Conservation (phyloP, 2,113 vertebrate genomes). For the Lagopus muta region DNA sequence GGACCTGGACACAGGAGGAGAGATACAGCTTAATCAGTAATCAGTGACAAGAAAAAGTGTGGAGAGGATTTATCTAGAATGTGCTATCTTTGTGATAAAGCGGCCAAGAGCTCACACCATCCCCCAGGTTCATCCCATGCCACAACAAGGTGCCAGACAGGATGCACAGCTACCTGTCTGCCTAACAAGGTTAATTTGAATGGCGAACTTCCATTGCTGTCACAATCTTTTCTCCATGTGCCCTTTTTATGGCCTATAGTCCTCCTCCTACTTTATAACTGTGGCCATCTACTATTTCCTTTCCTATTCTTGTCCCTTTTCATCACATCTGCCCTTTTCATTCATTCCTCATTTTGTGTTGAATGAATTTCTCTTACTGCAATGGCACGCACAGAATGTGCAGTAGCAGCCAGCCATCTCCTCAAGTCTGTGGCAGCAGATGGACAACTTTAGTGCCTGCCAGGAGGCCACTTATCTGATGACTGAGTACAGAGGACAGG, state of each 20-base stretch:
- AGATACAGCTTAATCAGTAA: not conserved
- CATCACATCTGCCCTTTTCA: not conserved
- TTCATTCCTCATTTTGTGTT: not conserved
- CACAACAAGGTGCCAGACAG: not conserved
- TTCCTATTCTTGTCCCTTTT: not conserved
- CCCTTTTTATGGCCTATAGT: no score
- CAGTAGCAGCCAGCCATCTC: not conserved
- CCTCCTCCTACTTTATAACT: not conserved
- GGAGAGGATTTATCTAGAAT: no score
- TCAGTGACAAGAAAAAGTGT: not conserved
- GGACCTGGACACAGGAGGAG: slow-evolving; percentile 75
- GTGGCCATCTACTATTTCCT: not conserved
- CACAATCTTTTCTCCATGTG: not conserved
- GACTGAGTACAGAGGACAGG: not conserved
- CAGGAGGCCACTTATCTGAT: not conserved
- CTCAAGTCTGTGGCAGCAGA: not conserved
- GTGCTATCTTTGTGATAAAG: not conserved
- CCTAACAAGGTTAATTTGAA: not conserved
- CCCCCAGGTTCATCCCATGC: not conserved
- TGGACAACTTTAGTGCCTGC: not conserved
- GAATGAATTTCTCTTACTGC: not conserved
- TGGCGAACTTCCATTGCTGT: not conserved
- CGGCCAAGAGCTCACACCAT: no score
- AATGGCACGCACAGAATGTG: not conserved
- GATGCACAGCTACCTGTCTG: not conserved